phyloP scores from a whole-genome alignment of 2,888 invertebrate species.

The Drosophila pegasa region DNA sequence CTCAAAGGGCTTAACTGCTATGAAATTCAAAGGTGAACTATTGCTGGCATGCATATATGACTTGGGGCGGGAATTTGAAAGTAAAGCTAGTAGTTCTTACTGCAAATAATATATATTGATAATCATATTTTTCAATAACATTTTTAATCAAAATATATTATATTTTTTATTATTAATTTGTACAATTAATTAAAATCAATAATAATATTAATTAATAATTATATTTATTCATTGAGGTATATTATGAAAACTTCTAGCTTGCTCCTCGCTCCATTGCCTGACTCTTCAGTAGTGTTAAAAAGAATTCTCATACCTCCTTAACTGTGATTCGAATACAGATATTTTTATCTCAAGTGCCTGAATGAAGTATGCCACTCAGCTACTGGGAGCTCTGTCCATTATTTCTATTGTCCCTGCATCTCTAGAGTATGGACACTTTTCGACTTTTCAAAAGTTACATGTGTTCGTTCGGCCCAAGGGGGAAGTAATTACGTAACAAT shows the following conservation, averaged over 20 bases:
- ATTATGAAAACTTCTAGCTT: background rate
- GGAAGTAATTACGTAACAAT: conserved; percentile 12
- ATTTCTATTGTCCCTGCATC: background rate
- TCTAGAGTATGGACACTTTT: background rate
- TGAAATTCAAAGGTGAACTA: background rate
- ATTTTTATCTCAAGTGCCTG: background rate
- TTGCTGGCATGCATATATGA: background rate
- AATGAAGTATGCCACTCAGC: background rate
- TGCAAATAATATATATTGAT: too few species aligned
- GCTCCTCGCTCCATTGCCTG: background rate
- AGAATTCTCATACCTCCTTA: too few species aligned
- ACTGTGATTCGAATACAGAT: too few species aligned
- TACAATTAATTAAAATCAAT: background rate
- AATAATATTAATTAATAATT: background rate
- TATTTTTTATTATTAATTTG: background rate
- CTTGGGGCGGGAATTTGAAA: too few species aligned
- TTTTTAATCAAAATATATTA: background rate
- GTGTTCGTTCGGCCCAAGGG: background rate
- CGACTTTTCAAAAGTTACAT: background rate
- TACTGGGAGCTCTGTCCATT: background rate
- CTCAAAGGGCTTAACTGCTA: background rate
- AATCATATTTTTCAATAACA: background rate
- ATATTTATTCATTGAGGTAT: background rate
- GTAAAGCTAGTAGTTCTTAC: too few species aligned
- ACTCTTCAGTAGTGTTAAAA: background rate